A percentile compares a stretch with the other conserved stretches of the same genome.
Conservation (phyloP, 1,140 invertebrate genomes). For the Formica exsecta region DNA sequence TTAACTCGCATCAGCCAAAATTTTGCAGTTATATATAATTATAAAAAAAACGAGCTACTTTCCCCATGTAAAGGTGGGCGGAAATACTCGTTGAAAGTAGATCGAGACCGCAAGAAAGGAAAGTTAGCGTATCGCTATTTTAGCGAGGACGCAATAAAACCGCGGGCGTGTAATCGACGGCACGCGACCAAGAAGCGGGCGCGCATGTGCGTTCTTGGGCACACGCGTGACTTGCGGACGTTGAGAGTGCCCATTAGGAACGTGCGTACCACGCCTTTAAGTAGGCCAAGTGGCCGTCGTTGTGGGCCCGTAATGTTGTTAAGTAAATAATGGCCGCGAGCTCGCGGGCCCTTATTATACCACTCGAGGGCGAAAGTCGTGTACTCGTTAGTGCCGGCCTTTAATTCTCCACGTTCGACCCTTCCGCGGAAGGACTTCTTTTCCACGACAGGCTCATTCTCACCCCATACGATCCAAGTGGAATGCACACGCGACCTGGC, state of each 20-base stretch:
- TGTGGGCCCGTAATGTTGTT: conserved; percentile 74
- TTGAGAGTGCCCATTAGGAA: conserved; percentile 76
- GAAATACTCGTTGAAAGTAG: not conserved
- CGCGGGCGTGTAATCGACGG: conserved; percentile 11
- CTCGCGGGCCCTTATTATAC: conserved; percentile 78
- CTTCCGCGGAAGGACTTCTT: conserved; percentile 39
- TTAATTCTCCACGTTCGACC: conserved; percentile 74
- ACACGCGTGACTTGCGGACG: conserved; percentile 70
- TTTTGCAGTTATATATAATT: not conserved
- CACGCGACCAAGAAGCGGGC: conserved; percentile 61
- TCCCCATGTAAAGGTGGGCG: not conserved
- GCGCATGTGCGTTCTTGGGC: conserved; percentile 49
- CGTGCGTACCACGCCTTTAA: conserved; percentile 71
- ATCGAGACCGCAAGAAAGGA: not conserved
- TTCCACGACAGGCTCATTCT: conserved; percentile 33
- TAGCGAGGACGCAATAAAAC: conserved; percentile 4
- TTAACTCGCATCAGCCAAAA: not conserved
- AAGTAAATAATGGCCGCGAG: conserved; percentile 79
- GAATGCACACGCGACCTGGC: not conserved
- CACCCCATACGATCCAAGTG: conserved; percentile 23
- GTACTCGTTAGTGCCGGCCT: conserved; percentile 74
- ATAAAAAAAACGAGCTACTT: too few species aligned
- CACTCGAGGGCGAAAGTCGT: conserved; percentile 78
- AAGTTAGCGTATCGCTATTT: conserved; percentile 19
- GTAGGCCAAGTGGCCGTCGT: conserved; percentile 69